Evolutionary conservation across 2,797 vertebrate species (phyloP).

Genomic region (Sylvia borin): DNA sequence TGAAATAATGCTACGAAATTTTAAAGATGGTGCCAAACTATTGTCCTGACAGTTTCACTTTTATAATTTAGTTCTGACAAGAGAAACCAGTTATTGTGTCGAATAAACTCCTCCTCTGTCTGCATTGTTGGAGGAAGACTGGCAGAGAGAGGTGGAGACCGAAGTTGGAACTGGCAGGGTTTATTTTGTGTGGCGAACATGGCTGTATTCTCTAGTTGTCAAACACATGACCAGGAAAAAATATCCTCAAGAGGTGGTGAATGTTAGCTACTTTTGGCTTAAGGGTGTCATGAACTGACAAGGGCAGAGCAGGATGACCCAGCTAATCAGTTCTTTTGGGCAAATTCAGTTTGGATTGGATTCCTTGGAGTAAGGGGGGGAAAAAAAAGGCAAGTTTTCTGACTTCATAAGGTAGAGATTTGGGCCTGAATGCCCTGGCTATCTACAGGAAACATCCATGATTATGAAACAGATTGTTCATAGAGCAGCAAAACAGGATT

Average conservation of each 20-base stretch:
- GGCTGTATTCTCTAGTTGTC: not conserved
- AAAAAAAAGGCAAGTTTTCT: not conserved
- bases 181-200: not conserved
- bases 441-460: not conserved
- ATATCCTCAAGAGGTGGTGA: not conserved
- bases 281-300: not conserved
- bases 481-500: not conserved
- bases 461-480: not conserved
- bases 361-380: not conserved
- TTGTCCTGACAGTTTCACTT: not conserved
- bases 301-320: not conserved
- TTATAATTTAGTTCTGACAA: not conserved
- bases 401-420: not conserved
- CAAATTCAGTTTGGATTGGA: not conserved
- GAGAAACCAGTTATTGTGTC: rapidly evolving
- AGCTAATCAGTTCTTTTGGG: not conserved
- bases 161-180: not conserved
- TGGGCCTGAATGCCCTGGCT: not conserved
- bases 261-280: not conserved
- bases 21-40: not conserved
- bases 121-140: rapidly evolving
- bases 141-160: not conserved
- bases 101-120: not conserved
- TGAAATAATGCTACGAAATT: not conserved
- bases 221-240: not conserved